Evolutionary conservation across 2,888 invertebrate genomes (phyloP).

Genomic region (Parelbella ahira): DNA sequence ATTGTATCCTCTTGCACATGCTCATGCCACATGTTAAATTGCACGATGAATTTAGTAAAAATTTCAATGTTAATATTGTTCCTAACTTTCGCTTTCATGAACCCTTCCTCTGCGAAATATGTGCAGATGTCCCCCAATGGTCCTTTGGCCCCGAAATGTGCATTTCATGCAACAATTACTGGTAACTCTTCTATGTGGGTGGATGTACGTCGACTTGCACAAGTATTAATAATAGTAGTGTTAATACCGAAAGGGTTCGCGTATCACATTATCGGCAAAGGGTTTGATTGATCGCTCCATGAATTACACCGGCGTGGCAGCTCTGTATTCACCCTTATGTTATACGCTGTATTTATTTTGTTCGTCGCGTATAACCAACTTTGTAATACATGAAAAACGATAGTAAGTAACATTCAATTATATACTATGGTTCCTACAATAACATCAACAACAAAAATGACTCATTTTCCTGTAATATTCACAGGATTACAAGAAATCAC

Average conservation of each 20-base stretch:
- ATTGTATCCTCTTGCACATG: too few species aligned
- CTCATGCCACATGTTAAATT: too few species aligned
- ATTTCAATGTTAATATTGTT: not conserved
- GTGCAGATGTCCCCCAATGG: constrained; percentile 49
- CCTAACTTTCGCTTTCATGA: constrained; percentile 39
- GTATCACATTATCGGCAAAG: constrained; percentile 43
- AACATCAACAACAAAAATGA: not conserved
- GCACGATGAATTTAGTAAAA: constrained; percentile 6
- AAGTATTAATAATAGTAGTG: constrained; percentile 26
- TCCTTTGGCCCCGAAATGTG: constrained; percentile 46
- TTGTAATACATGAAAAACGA: not conserved
- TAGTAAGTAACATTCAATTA: constrained; percentile 1
- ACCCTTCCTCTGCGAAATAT: constrained; percentile 39
- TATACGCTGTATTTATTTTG: constrained; percentile 18
- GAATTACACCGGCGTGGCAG: constrained; percentile 20
- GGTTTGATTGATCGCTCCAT: constrained; percentile 32
- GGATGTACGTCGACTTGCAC: constrained; percentile 31
- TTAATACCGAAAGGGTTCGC: constrained; percentile 41
- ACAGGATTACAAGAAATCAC: too few species aligned
- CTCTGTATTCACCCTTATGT: constrained; percentile 13
- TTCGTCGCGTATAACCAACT: constrained; percentile 7
- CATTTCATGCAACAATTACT: constrained; percentile 35
- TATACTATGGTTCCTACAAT: not conserved
- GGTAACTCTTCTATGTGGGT: constrained; percentile 40
- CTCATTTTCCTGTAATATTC: too few species aligned